phyloP scores from a whole-genome alignment of 2,797 vertebrate species.

The Coreius guichenoti region DNA sequence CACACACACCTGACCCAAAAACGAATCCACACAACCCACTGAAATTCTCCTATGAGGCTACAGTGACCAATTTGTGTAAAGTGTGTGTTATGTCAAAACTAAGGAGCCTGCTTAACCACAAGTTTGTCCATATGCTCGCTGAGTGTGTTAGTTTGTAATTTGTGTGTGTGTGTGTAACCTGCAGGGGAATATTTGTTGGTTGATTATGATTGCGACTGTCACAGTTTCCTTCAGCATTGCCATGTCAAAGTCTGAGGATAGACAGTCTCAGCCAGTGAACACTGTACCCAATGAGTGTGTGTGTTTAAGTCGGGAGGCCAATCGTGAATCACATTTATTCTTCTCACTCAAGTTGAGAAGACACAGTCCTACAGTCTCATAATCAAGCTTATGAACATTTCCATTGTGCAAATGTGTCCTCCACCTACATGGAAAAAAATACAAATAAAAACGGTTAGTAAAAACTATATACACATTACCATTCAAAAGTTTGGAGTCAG shows the following conservation, averaged over 20 bases:
- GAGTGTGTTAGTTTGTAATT: slow-evolving; percentile 19
- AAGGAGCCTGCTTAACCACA: slow-evolving; percentile 41
- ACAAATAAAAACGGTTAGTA: neutral
- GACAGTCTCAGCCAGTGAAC: slow-evolving; percentile 51
- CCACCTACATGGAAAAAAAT: neutral
- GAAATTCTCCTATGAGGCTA: slow-evolving; percentile 36
- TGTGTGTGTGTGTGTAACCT: slow-evolving; percentile 34
- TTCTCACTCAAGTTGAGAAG: slow-evolving; percentile 22
- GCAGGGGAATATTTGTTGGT: slow-evolving; percentile 45
- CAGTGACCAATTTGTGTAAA: slow-evolving; percentile 41
- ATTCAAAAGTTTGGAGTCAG: neutral
- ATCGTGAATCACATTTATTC: slow-evolving; percentile 41
- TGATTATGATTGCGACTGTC: slow-evolving; percentile 45
- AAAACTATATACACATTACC: neutral
- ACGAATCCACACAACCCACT: slow-evolving; percentile 20
- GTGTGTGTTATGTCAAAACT: slow-evolving; percentile 57
- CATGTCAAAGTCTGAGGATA: slow-evolving; percentile 54
- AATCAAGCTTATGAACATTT: slow-evolving; percentile 9
- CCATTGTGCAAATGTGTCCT: slow-evolving; percentile 23
- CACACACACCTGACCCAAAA: neutral
- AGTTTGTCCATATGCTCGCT: slow-evolving; percentile 14
- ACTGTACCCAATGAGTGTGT: slow-evolving; percentile 43
- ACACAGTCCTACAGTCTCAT: slow-evolving; percentile 22
- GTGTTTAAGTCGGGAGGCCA: slow-evolving; percentile 21
- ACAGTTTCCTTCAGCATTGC: slow-evolving; percentile 50